phyloP scores from a whole-genome alignment of 37 sponge, comb jelly and placozoan genomes.

The Corticium candelabrum region DNA sequence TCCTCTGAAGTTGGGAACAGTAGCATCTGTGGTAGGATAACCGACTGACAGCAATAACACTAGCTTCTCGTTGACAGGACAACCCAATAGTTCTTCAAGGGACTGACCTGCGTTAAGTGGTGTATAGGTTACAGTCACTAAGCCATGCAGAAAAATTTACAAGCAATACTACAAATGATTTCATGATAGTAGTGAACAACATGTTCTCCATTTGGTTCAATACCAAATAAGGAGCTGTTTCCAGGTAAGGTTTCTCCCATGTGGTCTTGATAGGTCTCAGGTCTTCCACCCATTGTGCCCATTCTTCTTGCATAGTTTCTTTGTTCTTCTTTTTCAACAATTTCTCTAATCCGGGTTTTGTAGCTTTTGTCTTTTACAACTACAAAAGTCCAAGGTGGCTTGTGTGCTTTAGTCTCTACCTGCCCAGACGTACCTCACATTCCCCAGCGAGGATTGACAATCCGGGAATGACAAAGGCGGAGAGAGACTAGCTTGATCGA shows the following conservation, averaged over 20 bases:
- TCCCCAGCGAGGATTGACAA: too few species aligned
- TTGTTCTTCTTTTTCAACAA: slow-evolving; percentile 89
- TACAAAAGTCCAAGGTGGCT: slow-evolving; percentile 93
- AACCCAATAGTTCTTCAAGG: slow-evolving; percentile 58
- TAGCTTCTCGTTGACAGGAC: slow-evolving; percentile 88
- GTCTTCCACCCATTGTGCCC: slow-evolving; percentile 89
- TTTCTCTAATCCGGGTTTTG: slow-evolving; percentile 66
- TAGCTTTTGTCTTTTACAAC: slow-evolving; percentile 56
- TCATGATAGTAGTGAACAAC: slow-evolving; percentile 75
- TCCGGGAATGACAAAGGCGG: too few species aligned
- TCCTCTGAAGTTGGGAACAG: slow-evolving; percentile 60
- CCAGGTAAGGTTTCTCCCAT: slow-evolving; percentile 67
- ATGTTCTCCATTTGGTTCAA: slow-evolving; percentile 23
- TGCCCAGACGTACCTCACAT: slow-evolving; percentile 82
- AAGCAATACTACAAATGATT: slow-evolving; percentile 76
- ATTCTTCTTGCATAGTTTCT: slow-evolving; percentile 87
- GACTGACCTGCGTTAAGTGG: slow-evolving; percentile 87
- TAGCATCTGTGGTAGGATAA: slow-evolving; percentile 67
- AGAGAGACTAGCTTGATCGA: too few species aligned
- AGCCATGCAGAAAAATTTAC: slow-evolving; percentile 77
- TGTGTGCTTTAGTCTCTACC: slow-evolving; percentile 75
- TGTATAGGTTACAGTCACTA: slow-evolving; percentile 84
- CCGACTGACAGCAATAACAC: slow-evolving; percentile 87
- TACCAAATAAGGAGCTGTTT: slow-evolving; percentile 80
- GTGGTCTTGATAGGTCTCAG: slow-evolving; percentile 27